A percentile compares a stretch with the other conserved stretches of the same genome.
These are phyloP conservation scores for Sinocyclocheilus anophthalmus DNA, from an alignment of 2,113 vertebrate species.

Conservation along the genomic window DNA sequence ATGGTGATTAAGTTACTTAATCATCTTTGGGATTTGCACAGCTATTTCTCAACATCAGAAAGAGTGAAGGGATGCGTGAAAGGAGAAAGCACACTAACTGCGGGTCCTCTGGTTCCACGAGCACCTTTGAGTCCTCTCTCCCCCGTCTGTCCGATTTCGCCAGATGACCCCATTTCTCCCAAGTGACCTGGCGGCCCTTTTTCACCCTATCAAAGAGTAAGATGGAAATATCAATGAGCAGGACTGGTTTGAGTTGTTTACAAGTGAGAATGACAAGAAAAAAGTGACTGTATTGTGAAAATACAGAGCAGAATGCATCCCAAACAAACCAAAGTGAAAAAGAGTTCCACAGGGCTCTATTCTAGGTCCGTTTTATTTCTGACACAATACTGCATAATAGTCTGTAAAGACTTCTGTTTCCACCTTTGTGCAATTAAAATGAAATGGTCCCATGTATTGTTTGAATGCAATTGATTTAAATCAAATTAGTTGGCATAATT, in stretches of 20 bases:
- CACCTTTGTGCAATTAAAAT: not conserved
- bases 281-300: not conserved
- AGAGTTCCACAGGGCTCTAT: not conserved
- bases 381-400: not conserved
- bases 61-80: not conserved
- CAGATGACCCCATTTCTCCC: conserved; percentile 84
- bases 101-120: conserved; percentile 88
- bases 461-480: not conserved
- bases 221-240: conserved; percentile 39
- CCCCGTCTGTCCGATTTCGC: conserved; percentile 80
- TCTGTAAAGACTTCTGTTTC: not conserved
- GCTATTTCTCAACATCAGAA: not conserved
- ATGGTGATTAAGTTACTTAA: not conserved
- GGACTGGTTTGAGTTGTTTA: not conserved
- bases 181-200: conserved; percentile 81
- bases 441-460: not conserved
- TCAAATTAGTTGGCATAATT: not conserved
- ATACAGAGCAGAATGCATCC: not conserved
- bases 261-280: not conserved
- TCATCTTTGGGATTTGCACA: not conserved
- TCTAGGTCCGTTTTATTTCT: not conserved
- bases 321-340: not conserved
- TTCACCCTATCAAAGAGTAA: conserved; percentile 80
- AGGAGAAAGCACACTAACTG: conserved; percentile 76
- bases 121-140: conserved; percentile 87